phyloP scores from a whole-genome alignment of 2,113 vertebrate genomes.

The Rhinopomastus cyanomelas region DNA sequence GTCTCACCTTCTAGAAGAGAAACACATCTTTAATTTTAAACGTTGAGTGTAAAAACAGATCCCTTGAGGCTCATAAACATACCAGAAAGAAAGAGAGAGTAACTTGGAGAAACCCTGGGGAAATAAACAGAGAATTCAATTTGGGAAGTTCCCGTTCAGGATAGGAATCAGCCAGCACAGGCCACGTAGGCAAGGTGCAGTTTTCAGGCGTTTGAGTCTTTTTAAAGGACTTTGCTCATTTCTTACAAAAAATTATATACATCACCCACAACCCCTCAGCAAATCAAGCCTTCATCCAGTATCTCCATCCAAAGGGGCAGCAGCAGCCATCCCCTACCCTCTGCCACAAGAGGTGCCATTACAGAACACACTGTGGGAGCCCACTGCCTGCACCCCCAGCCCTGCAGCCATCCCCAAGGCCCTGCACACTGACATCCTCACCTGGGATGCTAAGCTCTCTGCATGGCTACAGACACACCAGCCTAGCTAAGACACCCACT shows the following conservation, averaged over 20 bases:
- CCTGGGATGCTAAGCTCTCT: not conserved
- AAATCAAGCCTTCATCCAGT: fast-evolving
- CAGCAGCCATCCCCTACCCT: not conserved
- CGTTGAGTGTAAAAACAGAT: slow-evolving; percentile 12
- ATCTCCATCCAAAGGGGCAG: not conserved
- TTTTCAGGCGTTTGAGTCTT: not conserved
- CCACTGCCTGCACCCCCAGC: not conserved
- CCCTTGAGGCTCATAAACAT: slow-evolving; percentile 51
- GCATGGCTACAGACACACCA: not conserved
- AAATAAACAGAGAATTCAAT: slow-evolving; percentile 41
- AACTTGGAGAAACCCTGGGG: not conserved
- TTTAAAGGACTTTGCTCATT: not conserved
- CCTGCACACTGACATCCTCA: fast-evolving
- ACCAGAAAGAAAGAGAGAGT: slow-evolving; percentile 42
- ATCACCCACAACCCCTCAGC: not conserved
- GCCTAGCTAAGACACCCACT: not conserved
- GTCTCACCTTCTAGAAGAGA: slow-evolving; percentile 56
- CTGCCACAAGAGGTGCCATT: not conserved
- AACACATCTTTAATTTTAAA: slow-evolving; percentile 63
- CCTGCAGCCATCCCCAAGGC: not conserved
- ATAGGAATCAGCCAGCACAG: not conserved
- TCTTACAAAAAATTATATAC: not conserved
- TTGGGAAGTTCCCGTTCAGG: slow-evolving; percentile 13
- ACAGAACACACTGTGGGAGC: not conserved
- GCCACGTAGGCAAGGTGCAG: fast-evolving